These are phyloP conservation scores for Tuberolachnus salignus DNA, from an alignment of 2,888 invertebrate species.

Conservation along the genomic window DNA sequence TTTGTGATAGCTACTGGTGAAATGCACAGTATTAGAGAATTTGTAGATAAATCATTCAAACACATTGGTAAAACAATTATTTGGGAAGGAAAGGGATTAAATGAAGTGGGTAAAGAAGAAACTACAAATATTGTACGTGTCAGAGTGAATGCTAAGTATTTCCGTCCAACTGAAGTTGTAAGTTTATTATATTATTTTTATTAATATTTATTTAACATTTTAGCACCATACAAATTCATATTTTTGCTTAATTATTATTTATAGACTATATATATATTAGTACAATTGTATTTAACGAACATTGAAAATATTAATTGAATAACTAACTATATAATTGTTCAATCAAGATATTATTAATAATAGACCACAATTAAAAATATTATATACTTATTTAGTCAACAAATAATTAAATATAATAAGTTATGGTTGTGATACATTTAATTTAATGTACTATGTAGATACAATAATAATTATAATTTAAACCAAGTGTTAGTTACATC, in stretches of 20 bases:
- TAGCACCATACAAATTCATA: neutral
- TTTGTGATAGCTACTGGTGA: conserved; percentile 97
- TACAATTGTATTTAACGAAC: too few species aligned
- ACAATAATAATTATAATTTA: too few species aligned
- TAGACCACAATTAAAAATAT: too few species aligned
- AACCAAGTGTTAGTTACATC: too few species aligned
- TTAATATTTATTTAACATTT: neutral
- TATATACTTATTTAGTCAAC: too few species aligned
- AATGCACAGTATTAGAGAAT: conserved; percentile 92
- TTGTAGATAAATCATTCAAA: conserved; percentile 89
- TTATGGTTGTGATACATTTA: too few species aligned
- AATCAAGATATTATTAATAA: too few species aligned
- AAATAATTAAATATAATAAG: too few species aligned
- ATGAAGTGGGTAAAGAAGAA: conserved; percentile 79
- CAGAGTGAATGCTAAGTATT: conserved; percentile 90
- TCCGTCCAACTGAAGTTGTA: conserved; percentile 97
- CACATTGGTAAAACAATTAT: conserved; percentile 78
- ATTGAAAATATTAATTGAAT: too few species aligned
- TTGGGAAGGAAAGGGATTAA: conserved; percentile 86
- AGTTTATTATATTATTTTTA: conserved; percentile 62
- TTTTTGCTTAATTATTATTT: neutral
- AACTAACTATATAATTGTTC: too few species aligned
- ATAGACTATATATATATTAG: neutral
- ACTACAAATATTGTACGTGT: conserved; percentile 78
- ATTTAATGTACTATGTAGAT: too few species aligned